phyloP scores from a whole-genome alignment of 35 echinoderm and acorn worm species.

The Hemicentrotus pulcherrimus region DNA sequence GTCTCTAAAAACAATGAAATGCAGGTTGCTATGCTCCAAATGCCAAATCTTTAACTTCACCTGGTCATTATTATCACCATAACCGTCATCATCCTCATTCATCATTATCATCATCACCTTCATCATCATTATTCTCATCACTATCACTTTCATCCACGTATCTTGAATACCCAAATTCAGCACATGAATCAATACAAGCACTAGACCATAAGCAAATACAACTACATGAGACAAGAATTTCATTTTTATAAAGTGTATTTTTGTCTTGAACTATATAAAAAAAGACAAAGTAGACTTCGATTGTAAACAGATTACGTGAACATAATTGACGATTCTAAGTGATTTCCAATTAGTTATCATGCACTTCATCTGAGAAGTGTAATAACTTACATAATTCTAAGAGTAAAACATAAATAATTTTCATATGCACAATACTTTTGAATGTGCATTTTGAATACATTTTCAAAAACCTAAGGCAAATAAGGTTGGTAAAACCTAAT shows the following conservation, averaged over 20 bases:
- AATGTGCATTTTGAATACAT: not conserved
- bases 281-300: slow-evolving; percentile 18
- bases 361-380: not conserved
- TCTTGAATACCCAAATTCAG: too few species aligned
- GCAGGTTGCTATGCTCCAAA: too few species aligned
- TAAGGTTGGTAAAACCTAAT: not conserved
- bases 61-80: not conserved
- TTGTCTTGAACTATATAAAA: slow-evolving; percentile 41
- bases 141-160: not conserved
- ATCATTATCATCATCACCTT: not conserved
- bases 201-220: not conserved
- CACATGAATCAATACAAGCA: too few species aligned
- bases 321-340: slow-evolving; percentile 3
- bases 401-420: not conserved
- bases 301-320: slow-evolving; percentile 22
- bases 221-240: not conserved
- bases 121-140: not conserved
- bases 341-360: not conserved
- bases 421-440: slow-evolving; percentile 1
- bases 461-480: not conserved
- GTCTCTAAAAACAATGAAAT: too few species aligned
- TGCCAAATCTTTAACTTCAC: not conserved
- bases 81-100: not conserved
- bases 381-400: not conserved
- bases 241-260: slow-evolving; percentile 29